Percentiles rank a stretch among this genome's conserved stretches.
Evolutionary conservation across 2,797 vertebrate species (phyloP).

Genomic region (Sebastiscus tertius): DNA sequence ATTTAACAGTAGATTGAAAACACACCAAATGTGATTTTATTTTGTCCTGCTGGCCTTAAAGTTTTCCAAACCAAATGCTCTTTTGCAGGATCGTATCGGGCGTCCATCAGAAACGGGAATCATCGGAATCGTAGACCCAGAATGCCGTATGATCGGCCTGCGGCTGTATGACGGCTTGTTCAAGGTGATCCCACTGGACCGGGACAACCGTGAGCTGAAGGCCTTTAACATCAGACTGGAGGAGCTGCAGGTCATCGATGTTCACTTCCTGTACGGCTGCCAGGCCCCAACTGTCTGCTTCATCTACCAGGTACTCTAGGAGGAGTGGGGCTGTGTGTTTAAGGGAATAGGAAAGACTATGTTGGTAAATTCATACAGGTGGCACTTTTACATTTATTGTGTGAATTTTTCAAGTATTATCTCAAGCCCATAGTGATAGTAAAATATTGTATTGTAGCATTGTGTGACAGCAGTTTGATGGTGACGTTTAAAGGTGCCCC

Average conservation of each 20-base stretch:
- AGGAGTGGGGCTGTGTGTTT: background rate
- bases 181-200: conserved; percentile 96
- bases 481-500: background rate
- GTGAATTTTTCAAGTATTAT: background rate
- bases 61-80: background rate
- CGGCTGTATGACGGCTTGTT: conserved; percentile 96
- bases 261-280: conserved; percentile 96
- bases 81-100: conserved; percentile 92
- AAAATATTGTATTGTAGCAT: background rate
- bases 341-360: background rate
- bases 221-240: conserved; percentile 98
- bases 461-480: background rate
- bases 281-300: conserved; percentile 98
- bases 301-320: conserved; percentile 91
- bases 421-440: background rate
- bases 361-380: background rate
- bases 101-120: conserved; percentile 98
- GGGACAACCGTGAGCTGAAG: conserved; percentile 97
- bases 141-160: conserved; percentile 98
- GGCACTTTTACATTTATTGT: background rate
- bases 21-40: no score
- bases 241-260: conserved; percentile 97
- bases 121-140: conserved; percentile 97
- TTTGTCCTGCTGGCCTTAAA: background rate
- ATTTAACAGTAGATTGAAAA: background rate